Conservation (phyloP, 2,797 vertebrate species). For the Salmo trutta region DNA sequence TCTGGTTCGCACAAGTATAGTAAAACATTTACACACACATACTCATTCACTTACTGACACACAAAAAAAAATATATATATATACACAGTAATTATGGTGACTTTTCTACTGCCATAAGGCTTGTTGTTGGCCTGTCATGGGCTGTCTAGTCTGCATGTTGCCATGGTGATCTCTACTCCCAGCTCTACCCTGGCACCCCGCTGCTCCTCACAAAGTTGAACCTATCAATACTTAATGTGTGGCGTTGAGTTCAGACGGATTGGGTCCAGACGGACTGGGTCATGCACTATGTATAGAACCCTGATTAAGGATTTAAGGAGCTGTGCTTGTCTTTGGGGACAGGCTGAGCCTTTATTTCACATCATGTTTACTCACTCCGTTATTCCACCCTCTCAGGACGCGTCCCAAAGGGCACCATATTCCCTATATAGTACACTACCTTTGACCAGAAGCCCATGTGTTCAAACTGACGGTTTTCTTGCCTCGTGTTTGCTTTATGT, state of each 20-base stretch:
- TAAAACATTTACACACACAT: neutral
- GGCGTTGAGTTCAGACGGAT: conserved; percentile 28
- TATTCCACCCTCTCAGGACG: neutral
- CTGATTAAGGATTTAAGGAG: neutral
- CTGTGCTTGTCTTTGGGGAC: neutral
- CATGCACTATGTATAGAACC: neutral
- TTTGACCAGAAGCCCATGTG: no score
- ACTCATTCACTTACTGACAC: neutral
- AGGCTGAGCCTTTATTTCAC: neutral
- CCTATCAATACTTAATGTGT: conserved; percentile 42
- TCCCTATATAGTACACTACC: no score
- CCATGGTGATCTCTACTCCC: conserved; percentile 42
- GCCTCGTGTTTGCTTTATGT: neutral
- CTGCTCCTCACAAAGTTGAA: conserved; percentile 34
- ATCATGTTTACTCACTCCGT: neutral
- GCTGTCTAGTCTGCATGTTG: conserved; percentile 32
- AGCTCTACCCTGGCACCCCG: conserved; percentile 12
- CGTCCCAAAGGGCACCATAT: no score
- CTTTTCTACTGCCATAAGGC: neutral
- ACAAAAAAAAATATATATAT: neutral
- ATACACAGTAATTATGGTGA: conserved; percentile 1
- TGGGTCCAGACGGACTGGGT: conserved; percentile 20
- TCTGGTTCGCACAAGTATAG: no score
- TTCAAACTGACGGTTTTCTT: neutral
- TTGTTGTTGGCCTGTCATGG: conserved; percentile 13